Conservation (phyloP, 2,797 vertebrate species). For the Mallotus villosus region DNA sequence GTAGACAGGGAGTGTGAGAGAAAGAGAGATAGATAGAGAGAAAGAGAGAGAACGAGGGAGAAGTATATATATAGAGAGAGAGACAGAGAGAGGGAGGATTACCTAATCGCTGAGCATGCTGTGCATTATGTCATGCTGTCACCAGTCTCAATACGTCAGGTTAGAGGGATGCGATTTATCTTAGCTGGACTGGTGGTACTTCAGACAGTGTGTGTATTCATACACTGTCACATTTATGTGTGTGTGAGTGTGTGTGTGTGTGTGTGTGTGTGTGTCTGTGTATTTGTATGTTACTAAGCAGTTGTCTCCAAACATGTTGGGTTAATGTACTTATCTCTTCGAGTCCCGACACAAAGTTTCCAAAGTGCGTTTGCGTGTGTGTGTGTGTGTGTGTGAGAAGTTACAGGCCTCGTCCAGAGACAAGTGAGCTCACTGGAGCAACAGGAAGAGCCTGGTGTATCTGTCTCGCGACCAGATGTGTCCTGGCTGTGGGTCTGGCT, state of each 20-base stretch:
- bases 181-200: not conserved
- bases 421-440: constrained; percentile 29
- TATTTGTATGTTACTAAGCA: constrained; percentile 6
- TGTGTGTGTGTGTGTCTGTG: not conserved
- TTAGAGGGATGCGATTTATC: not conserved
- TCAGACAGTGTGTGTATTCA: not conserved
- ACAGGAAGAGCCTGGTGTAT: constrained; percentile 25
- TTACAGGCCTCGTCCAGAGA: not conserved
- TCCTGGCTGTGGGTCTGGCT: not conserved
- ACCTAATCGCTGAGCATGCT: not conserved
- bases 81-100: constrained; percentile 7
- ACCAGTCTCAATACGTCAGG: not conserved
- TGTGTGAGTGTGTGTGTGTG: not conserved
- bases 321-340: not conserved
- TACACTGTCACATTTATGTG: not conserved
- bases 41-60: constrained; percentile 6
- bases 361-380: not conserved
- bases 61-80: constrained; percentile 7
- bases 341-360: not conserved
- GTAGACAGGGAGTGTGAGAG: not conserved
- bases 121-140: not conserved
- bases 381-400: constrained; percentile 2
- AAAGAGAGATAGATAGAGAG: constrained; percentile 5
- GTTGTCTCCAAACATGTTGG: not conserved
- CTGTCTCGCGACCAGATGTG: constrained; percentile 31